phyloP scores from a whole-genome alignment of 2,113 vertebrate species.

The Eulemur rufifrons region DNA sequence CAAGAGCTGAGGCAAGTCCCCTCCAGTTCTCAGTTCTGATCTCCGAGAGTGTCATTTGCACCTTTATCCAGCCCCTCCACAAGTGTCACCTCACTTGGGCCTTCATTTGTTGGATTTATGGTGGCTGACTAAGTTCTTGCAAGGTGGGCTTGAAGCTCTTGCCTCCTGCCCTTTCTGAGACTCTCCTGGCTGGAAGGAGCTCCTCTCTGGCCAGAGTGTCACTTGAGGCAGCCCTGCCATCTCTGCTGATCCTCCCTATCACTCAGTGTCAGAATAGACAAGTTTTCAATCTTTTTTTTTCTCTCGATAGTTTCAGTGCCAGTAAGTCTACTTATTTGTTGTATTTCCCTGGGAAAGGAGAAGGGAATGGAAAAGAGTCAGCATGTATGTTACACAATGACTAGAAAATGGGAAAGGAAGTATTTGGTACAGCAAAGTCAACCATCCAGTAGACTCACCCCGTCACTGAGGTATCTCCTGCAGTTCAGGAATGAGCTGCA shows the following conservation, averaged over 20 bases:
- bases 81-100: rapidly evolving
- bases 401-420: slow-evolving; percentile 38
- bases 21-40: not conserved
- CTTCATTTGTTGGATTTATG: not conserved
- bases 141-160: not conserved
- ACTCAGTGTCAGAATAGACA: not conserved
- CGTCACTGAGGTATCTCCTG: not conserved
- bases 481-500: not conserved
- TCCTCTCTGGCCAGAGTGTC: not conserved
- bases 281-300: not conserved
- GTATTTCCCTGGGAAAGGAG: slow-evolving; percentile 61
- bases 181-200: not conserved
- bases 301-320: not conserved
- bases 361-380: slow-evolving; percentile 44
- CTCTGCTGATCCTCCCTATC: not conserved
- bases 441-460: not conserved
- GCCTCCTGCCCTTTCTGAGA: not conserved
- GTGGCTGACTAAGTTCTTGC: not conserved
- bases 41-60: not conserved
- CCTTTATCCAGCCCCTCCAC: too few species aligned
- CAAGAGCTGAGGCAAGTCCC: not conserved
- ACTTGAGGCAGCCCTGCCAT: not conserved
- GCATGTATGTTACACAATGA: slow-evolving; percentile 68
- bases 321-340: slow-evolving; percentile 71
- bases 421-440: not conserved